phyloP scores from a whole-genome alignment of 2,888 invertebrate species.

The Exocentrus adspersus region DNA sequence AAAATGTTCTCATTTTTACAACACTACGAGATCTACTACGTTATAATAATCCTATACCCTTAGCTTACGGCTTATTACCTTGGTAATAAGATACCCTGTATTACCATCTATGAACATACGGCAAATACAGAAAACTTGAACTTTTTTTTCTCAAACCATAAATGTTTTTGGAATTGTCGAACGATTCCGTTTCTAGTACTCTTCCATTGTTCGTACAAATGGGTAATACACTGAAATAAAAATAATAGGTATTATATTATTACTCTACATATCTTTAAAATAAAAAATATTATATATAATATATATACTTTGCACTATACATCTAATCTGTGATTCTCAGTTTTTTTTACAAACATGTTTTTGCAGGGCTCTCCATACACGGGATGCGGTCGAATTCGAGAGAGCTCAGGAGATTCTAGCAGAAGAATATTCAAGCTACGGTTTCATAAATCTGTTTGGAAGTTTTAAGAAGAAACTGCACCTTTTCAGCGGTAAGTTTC shows the following conservation, averaged over 20 bases:
- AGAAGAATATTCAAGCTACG: too few species aligned
- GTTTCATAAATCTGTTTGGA: too few species aligned
- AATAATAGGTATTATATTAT: slow-evolving; percentile 27
- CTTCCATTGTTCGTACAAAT: slow-evolving; percentile 23
- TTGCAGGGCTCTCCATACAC: not conserved
- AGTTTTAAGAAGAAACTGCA: too few species aligned
- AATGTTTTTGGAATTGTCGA: not conserved
- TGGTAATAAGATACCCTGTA: slow-evolving; percentile 3
- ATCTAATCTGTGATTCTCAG: slow-evolving; percentile 42
- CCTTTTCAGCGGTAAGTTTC: too few species aligned
- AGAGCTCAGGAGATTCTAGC: too few species aligned
- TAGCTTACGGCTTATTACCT: not conserved
- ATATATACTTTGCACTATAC: slow-evolving; percentile 46
- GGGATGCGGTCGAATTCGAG: too few species aligned
- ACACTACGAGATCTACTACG: too few species aligned
- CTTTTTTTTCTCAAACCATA: not conserved
- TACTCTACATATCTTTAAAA: slow-evolving; percentile 24
- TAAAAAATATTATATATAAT: slow-evolving; percentile 43
- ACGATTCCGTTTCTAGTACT: slow-evolving; percentile 17
- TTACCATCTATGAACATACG: not conserved
- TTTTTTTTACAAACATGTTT: not conserved
- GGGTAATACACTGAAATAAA: slow-evolving; percentile 23
- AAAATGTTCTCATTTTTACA: too few species aligned
- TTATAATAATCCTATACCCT: not conserved
- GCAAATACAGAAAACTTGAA: not conserved